Evolutionary conservation across 1,140 invertebrate genomes (phyloP).

Genomic region (Hylaeus volcanicus): DNA sequence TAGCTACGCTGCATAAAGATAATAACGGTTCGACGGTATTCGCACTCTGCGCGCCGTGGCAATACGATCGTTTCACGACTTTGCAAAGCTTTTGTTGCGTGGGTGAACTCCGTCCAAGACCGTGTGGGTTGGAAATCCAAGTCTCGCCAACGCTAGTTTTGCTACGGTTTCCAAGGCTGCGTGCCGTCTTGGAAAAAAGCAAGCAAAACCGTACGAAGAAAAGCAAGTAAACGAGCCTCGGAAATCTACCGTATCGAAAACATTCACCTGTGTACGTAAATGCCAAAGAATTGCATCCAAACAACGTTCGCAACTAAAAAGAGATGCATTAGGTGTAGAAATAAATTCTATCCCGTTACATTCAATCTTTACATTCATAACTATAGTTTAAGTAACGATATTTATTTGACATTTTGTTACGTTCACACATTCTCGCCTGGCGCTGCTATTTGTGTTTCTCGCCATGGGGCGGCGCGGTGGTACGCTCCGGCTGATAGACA

Average conservation of each 20-base stretch:
- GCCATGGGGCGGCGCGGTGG: no score
- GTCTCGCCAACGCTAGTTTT: conserved; percentile 54
- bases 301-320: no score
- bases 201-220: conserved; percentile 3
- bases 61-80: conserved; percentile 7
- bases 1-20: neutral
- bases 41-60: neutral
- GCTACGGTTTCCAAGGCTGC: conserved; percentile 49
- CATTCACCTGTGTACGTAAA: no score
- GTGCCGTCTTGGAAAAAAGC: neutral
- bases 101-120: conserved; percentile 51
- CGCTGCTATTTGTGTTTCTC: no score
- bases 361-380: no score
- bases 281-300: no score
- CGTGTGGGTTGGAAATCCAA: conserved; percentile 41
- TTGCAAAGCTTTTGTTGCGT: conserved; percentile 52
- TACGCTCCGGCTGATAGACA: no score
- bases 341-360: no score
- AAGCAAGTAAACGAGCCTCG: neutral
- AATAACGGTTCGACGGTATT: neutral
- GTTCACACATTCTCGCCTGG: no score
- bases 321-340: no score
- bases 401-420: no score
- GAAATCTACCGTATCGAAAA: neutral
- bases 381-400: no score